phyloP scores from a whole-genome alignment of 2,888 invertebrate genomes.

The Caenorhabditis sp. region DNA sequence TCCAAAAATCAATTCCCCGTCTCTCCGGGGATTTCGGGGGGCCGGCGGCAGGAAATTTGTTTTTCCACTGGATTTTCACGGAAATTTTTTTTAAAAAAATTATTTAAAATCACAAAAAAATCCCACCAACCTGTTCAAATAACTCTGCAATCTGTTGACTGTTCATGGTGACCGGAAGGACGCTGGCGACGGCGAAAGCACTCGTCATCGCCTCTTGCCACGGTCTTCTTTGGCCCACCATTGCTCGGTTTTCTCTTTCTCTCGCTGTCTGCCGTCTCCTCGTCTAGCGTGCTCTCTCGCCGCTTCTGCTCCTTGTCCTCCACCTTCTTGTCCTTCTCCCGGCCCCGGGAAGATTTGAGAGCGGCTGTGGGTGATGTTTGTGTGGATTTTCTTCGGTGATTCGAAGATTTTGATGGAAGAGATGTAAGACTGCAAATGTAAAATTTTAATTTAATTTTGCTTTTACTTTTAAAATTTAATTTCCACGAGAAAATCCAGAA shows the following conservation, averaged over 20 bases:
- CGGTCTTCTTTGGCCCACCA: conserved; percentile 63
- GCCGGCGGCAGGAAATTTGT: background rate
- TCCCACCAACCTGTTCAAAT: conserved; percentile 63
- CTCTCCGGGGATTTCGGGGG: background rate
- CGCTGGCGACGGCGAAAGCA: conserved; percentile 72
- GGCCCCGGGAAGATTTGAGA: no score
- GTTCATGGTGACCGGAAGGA: conserved; percentile 69
- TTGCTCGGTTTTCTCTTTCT: conserved; percentile 19
- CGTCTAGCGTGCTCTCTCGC: conserved; percentile 3
- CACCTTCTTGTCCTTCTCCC: no score
- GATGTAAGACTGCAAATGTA: background rate
- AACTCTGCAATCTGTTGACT: conserved; percentile 68
- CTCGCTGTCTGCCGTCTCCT: conserved; percentile 19
- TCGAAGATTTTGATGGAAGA: background rate
- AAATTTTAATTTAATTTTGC: no score
- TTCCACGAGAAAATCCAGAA: no score
- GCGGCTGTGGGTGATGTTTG: background rate
- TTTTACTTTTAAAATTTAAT: no score
- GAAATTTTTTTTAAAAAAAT: conserved; percentile 1
- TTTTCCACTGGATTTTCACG: background rate
- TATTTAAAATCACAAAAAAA: background rate
- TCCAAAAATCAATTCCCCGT: conserved; percentile 1
- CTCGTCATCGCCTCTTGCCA: conserved; percentile 71
- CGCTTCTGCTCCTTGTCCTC: no score
- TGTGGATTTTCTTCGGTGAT: background rate